Evolutionary conservation across 1,140 invertebrate species (phyloP), one percentile per base, ranked within the genome.

Genomic region (Drosophila novamexicana): DNA sequence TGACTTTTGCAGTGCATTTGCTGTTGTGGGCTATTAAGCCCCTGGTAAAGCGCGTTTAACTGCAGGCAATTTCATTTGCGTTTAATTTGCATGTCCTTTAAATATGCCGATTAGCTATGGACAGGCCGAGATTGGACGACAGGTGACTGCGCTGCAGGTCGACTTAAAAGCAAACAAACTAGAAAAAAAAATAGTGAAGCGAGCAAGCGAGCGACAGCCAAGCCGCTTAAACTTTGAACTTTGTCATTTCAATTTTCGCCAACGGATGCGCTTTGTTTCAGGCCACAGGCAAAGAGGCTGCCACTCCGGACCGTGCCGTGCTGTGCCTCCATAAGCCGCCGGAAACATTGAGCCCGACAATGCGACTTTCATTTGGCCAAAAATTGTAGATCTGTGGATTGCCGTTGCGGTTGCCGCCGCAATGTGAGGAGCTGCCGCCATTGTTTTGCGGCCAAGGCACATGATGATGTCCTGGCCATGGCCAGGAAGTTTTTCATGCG

Each of bases 161-260:
- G 52, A 66, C 72, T 75, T 77, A 82, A 65, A 71, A 70, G 18
- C 42, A 29, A 9, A 39, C 5, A 59, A 54, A 29, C 10, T 22
- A 36, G 0, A 29, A 29, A 29, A 29, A 6, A 29, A 29, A 29
- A 29, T 29, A 29, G 22, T 29, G 4, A 29, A 34, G 50, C 56
- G 75, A 83, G 77, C 64, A 85, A 90, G 76, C 86, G 89, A 90
- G 76, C 86, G 89, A 91, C 89, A 85, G 64, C 77, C 85, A 91
- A 90, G 84, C 89, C 89, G 89, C 89, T 91, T 91, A 91, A 91
- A 91, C 89, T 91, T 86, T 91, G 89, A 91, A 91, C 89, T 89
- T 91, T 91, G 89, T 86, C 89, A 91, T 91, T 91, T 91, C 90
- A 91, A 91, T 91, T 91, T 91, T 89, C 81, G 79, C 89, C 82